Evolutionary conservation across 2,113 vertebrate genomes (phyloP).

Genomic region (Himantopus leucocephalus): DNA sequence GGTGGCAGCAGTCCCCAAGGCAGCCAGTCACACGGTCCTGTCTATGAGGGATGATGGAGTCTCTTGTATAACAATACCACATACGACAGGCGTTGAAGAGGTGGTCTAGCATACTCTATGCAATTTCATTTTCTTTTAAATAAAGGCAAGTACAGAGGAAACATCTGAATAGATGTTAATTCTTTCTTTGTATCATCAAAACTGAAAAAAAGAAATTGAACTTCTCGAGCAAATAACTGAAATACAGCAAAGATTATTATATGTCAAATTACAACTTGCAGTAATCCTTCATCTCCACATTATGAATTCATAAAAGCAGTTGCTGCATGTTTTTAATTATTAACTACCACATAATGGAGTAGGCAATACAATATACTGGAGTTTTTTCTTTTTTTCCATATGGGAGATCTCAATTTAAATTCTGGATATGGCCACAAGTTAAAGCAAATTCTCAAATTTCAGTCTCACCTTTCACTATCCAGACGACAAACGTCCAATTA

Average conservation of each 20-base stretch:
- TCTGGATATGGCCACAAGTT: background rate
- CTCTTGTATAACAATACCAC: background rate
- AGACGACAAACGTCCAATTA: background rate
- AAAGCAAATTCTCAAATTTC: background rate
- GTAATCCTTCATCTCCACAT: constrained; percentile 24
- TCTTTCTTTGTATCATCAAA: background rate
- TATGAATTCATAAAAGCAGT: constrained; percentile 24
- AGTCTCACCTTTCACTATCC: background rate
- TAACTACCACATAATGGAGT: constrained; percentile 28
- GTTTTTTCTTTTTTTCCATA: background rate
- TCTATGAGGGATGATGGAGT: background rate
- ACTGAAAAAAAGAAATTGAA: constrained; percentile 3
- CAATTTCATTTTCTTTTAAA: background rate
- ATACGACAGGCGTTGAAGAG: background rate
- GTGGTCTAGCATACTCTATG: background rate
- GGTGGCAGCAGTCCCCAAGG: background rate
- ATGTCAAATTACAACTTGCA: constrained; percentile 9
- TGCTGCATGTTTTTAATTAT: constrained; percentile 51
- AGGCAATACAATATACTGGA: background rate
- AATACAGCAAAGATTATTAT: background rate
- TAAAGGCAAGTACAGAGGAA: background rate
- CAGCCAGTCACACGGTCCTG: background rate
- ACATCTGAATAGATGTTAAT: background rate
- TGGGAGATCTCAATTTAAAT: background rate
- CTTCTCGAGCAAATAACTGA: background rate